Evolutionary conservation across 1,140 invertebrate genomes (phyloP).

Genomic region (Drosophila tropicalis): DNA sequence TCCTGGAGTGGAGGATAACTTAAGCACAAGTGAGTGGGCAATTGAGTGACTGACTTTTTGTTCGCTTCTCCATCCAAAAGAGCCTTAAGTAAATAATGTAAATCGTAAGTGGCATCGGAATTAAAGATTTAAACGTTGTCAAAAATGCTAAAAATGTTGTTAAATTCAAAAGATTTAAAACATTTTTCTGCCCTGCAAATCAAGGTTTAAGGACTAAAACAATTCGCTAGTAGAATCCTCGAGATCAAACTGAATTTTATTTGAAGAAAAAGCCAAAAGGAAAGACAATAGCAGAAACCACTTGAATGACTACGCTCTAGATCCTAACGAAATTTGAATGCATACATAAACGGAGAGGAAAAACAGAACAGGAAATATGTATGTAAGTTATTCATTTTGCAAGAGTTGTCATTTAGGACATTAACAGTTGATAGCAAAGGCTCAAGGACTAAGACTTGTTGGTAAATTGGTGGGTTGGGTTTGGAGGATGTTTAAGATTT

Average conservation of each 20-base stretch:
- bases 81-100: neutral
- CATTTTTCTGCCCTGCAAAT: no score
- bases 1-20: slow-evolving; percentile 7
- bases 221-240: no score
- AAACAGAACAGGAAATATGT: neutral
- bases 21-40: slow-evolving; percentile 10
- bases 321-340: neutral
- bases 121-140: neutral
- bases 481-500: neutral
- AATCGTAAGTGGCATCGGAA: neutral
- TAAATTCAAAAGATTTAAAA: no score
- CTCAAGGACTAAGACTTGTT: slow-evolving; percentile 2
- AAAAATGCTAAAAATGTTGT: no score
- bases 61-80: neutral
- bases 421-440: slow-evolving; percentile 10
- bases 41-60: slow-evolving; percentile 10
- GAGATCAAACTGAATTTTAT: no score
- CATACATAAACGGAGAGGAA: neutral
- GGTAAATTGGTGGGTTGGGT: neutral
- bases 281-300: no score
- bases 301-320: neutral
- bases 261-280: no score
- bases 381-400: slow-evolving; percentile 1
- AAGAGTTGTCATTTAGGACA: slow-evolving; percentile 8
- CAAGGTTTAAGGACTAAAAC: no score